Evolutionary conservation across 1,140 invertebrate species (phyloP), one percentile per base, ranked within the genome.

Genomic region (Drosophila arizonae): DNA sequence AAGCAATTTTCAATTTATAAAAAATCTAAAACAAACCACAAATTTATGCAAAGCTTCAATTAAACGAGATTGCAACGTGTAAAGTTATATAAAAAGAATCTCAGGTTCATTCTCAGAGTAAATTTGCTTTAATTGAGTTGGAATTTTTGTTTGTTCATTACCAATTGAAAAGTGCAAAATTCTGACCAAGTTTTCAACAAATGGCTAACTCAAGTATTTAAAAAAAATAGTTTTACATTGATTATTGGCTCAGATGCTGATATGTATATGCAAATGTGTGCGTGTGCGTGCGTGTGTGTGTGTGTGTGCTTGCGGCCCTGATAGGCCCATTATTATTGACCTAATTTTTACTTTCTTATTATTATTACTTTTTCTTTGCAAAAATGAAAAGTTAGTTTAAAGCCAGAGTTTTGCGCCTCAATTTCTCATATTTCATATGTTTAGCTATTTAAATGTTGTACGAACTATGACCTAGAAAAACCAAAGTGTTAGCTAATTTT

Each of bases 401-500:
- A 39, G 36, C 36, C 36, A 39, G 36, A 39, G 36, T 11, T 39
- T 39, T 39, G 6, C 36, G 10, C 11, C 36, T 39, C 11, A 39
- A 39, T 39, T 39, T 39, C 11, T 36, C 33, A 36, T 36, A 10
- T 4, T 39, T 3, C 36, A 39, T 11, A 39, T 39, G 4, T 26
- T 50, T 60, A 60, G 24, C 41, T 54, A 63, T 56, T 67, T 52
- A 66, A 70, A 74, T 69, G 51, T 68, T 64, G 61, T 66, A 70
- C 45, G 46, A 39, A 52, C 68, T 41, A 57, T 51, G 55, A 72
- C 75, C 58, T 39, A 39, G 4, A 39, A 9, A 6, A 30, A 30
- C 21, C 33, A 65, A 81, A 72, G 79, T 87, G 79, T 82, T 82
- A 76, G 76, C 76, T 82, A 72, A 76, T 88, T 88, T 79, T 79